phyloP scores from a whole-genome alignment of 2,888 invertebrate genomes.

The Tubiluchus corallicola region DNA sequence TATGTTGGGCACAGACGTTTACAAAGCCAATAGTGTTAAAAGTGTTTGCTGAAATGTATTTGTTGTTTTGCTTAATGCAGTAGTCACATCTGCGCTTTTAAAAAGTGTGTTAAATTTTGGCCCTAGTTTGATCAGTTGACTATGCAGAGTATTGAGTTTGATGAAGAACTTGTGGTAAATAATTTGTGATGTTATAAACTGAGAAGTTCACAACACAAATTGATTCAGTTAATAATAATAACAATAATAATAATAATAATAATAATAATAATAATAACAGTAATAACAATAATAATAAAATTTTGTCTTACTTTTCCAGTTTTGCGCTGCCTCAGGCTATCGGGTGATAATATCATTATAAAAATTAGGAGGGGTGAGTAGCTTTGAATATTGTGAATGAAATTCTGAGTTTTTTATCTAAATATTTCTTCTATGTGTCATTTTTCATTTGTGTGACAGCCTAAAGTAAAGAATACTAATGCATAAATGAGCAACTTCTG shows the following conservation, averaged over 20 bases:
- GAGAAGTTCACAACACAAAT: background rate
- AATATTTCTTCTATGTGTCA: too few species aligned
- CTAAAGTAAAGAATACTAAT: too few species aligned
- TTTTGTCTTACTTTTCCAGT: constrained; percentile 41
- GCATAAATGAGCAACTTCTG: too few species aligned
- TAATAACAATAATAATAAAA: constrained; percentile 4
- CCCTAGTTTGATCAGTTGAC: too few species aligned
- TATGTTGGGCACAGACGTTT: too few species aligned
- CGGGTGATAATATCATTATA: constrained; percentile 70
- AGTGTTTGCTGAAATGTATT: too few species aligned
- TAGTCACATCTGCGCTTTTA: too few species aligned
- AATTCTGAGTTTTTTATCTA: constrained; percentile 6
- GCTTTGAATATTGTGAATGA: background rate
- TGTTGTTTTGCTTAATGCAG: too few species aligned
- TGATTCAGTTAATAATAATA: background rate
- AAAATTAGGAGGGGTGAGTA: constrained; percentile 65
- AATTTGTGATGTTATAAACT: background rate
- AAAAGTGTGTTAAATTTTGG: too few species aligned
- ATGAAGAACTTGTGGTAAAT: background rate
- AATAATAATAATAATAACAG: constrained; percentile 8
- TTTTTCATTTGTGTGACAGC: too few species aligned
- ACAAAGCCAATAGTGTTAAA: too few species aligned
- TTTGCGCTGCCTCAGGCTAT: constrained; percentile 77
- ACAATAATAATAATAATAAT: background rate
- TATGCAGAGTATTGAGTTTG: too few species aligned